Evolutionary conservation across 2,888 invertebrate genomes (phyloP).

Genomic region (Lacanobia oleracea): DNA sequence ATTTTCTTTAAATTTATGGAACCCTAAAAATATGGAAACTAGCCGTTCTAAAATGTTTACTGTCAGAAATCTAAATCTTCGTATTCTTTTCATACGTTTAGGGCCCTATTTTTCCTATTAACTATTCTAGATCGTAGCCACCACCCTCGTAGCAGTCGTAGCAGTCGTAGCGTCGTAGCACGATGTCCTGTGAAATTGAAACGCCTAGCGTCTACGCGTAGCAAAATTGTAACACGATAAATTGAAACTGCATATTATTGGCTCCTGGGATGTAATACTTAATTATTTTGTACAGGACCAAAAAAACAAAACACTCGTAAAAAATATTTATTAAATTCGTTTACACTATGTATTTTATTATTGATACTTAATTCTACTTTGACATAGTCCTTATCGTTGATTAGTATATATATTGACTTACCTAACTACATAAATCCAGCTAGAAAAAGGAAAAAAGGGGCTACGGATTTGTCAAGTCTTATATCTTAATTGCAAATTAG

Average conservation of each 20-base stretch:
- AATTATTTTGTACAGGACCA: neutral
- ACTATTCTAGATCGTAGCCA: conserved; percentile 16
- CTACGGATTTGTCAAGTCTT: neutral
- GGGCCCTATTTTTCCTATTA: neutral
- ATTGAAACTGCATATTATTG: neutral
- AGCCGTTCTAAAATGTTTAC: neutral
- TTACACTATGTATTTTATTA: conserved; percentile 27
- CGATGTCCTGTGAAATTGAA: conserved; percentile 8
- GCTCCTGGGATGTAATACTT: neutral
- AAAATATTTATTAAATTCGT: conserved; percentile 58
- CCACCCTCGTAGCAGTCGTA: conserved; percentile 11
- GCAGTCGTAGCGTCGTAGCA: conserved; percentile 40
- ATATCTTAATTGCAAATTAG: neutral
- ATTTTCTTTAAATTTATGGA: neutral
- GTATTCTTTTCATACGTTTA: neutral
- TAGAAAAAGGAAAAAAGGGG: conserved; percentile 12
- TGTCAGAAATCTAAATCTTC: neutral
- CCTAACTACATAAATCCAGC: neutral
- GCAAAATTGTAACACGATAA: conserved; percentile 21
- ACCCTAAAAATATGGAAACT: neutral
- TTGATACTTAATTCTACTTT: conserved; percentile 29
- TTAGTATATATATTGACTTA: conserved; percentile 20
- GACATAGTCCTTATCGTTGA: conserved; percentile 25
- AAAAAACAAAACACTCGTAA: conserved; percentile 41
- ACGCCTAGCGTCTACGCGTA: conserved; percentile 21